A percentile compares a stretch with the other conserved stretches of the same genome.
phyloP scores from a whole-genome alignment of 2,113 vertebrate genomes.

The Xiphophorus hellerii region DNA sequence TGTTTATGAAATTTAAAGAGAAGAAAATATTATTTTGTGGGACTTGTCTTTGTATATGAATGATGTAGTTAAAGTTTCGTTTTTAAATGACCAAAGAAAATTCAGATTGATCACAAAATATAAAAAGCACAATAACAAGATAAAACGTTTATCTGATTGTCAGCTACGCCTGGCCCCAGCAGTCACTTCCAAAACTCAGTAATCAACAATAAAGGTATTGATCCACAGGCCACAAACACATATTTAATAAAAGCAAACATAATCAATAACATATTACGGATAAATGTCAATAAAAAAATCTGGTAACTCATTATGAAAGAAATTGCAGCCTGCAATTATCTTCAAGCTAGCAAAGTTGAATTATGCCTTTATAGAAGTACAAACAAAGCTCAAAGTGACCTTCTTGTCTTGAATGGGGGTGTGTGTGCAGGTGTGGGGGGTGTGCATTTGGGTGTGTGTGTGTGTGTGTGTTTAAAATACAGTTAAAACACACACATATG shows the following conservation, averaged over 20 bases:
- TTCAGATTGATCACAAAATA: neutral
- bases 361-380: slow-evolving; percentile 4
- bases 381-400: slow-evolving; percentile 29
- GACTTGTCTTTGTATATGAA: neutral
- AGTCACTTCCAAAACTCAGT: neutral
- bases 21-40: neutral
- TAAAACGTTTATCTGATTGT: neutral
- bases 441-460: too few species aligned
- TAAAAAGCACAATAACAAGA: neutral
- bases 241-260: neutral
- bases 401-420: slow-evolving; percentile 4
- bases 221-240: too few species aligned
- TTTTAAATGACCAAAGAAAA: neutral
- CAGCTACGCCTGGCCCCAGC: neutral
- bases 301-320: neutral
- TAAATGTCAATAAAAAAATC: neutral
- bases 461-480: neutral
- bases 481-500: neutral
- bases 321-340: neutral
- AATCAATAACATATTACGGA: neutral
- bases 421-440: too few species aligned
- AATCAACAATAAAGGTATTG: neutral
- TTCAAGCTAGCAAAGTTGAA: neutral
- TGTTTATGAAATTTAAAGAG: neutral
- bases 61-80: neutral